Evolutionary conservation across 2,797 vertebrate species (phyloP).

Genomic region (Rhinatrema bivittatum): DNA sequence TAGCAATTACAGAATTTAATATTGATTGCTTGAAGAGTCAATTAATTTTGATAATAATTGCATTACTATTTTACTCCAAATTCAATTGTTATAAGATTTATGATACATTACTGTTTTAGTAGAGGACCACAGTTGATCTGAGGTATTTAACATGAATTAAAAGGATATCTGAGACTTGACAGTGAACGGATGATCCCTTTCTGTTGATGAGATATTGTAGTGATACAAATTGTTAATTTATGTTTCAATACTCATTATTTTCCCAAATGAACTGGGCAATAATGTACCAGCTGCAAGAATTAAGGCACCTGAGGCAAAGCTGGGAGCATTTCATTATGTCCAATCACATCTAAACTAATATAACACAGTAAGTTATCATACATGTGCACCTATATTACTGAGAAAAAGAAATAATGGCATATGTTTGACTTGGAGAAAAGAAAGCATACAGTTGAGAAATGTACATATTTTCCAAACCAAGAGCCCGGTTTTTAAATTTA

Average conservation of each 20-base stretch:
- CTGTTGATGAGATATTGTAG: constrained; percentile 53
- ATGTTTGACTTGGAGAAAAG: too few species aligned
- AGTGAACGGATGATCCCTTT: constrained; percentile 38
- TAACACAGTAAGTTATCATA: constrained; percentile 23
- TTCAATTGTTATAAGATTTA: constrained; percentile 26
- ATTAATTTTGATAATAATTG: constrained; percentile 55
- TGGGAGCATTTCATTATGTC: constrained; percentile 45
- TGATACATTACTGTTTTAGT: constrained; percentile 23
- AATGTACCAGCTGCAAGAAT: constrained; percentile 54
- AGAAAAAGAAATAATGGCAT: too few species aligned
- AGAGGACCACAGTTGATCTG: constrained; percentile 16
- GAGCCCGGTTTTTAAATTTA: too few species aligned
- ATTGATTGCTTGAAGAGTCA: constrained; percentile 45
- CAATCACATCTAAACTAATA: constrained; percentile 24
- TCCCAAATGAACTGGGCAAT: constrained; percentile 47
- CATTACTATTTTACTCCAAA: constrained; percentile 38
- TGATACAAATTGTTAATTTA: constrained; percentile 51
- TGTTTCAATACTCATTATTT: constrained; percentile 52
- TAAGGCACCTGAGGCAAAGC: constrained; percentile 52
- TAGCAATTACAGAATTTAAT: constrained; percentile 49
- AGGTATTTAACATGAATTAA: constrained; percentile 23
- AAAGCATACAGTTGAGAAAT: too few species aligned
- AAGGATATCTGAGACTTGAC: constrained; percentile 19
- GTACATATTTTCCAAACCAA: too few species aligned
- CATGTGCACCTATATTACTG: constrained; percentile 38